A percentile compares a stretch with the other conserved stretches of the same genome.
Conservation (phyloP, 2,888 invertebrate species). For the Germaria angustata region DNA sequence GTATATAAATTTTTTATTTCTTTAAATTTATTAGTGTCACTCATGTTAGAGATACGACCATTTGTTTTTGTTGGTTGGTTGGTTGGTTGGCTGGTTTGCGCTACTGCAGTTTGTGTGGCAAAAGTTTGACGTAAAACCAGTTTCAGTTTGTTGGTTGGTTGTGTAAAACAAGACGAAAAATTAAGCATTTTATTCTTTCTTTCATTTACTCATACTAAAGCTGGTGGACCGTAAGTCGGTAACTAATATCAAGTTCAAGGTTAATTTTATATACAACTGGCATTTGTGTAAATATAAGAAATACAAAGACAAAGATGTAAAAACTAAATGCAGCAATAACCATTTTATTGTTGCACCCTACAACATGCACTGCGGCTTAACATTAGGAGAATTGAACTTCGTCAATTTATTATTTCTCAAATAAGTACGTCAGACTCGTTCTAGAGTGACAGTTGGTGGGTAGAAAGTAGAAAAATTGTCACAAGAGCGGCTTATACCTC, state of each 20-base stretch:
- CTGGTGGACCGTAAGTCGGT: conserved; percentile 62
- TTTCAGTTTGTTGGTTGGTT: conserved; percentile 48
- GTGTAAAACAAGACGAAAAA: conserved; percentile 37
- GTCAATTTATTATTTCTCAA: too few species aligned
- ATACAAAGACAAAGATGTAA: conserved; percentile 30
- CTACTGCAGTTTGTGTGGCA: conserved; percentile 12
- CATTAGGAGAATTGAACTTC: neutral
- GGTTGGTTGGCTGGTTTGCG: conserved; percentile 3
- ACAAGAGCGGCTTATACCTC: too few species aligned
- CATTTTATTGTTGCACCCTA: conserved; percentile 29
- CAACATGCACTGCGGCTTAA: neutral
- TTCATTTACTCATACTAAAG: conserved; percentile 30
- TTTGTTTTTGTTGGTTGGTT: conserved; percentile 25
- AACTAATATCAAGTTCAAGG: conserved; percentile 72
- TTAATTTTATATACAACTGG: conserved; percentile 68
- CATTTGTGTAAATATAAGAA: conserved; percentile 39
- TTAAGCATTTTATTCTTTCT: conserved; percentile 14
- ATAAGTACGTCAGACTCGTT: too few species aligned
- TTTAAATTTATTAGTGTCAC: conserved; percentile 29
- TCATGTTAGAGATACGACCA: conserved; percentile 37
- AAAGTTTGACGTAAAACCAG: conserved; percentile 48
- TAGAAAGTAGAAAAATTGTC: too few species aligned
- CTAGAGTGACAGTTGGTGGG: too few species aligned
- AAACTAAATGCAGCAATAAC: conserved; percentile 40
- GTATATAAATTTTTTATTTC: neutral